Evolutionary conservation across 1,140 invertebrate species (phyloP).

Genomic region (Bombyx mandarina): DNA sequence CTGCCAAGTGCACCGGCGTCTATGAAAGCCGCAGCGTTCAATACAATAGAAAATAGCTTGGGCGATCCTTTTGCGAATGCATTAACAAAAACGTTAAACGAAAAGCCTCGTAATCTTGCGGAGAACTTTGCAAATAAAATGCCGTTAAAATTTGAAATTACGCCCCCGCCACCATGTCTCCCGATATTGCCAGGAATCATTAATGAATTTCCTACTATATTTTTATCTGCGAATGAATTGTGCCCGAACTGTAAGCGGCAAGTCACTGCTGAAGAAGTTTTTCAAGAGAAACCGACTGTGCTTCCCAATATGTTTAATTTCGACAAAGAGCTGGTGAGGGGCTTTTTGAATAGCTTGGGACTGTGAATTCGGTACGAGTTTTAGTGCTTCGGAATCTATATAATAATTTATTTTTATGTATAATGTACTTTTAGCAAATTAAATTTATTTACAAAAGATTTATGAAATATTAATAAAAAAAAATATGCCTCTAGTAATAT

Average conservation of each 20-base stretch:
- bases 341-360: conserved; percentile 14
- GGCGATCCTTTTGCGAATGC: neutral
- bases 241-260: conserved; percentile 1
- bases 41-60: conserved; percentile 2
- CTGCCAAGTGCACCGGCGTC: conserved; percentile 7
- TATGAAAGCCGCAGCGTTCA: conserved; percentile 9
- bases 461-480: too few species aligned
- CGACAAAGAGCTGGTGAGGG: conserved; percentile 14
- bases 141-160: neutral
- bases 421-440: neutral
- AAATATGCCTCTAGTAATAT: too few species aligned
- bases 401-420: neutral
- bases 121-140: neutral
- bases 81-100: neutral
- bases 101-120: neutral
- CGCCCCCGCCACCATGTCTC: conserved; percentile 7
- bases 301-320: conserved; percentile 10
- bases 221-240: neutral
- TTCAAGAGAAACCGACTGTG: conserved; percentile 1
- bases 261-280: neutral
- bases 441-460: too few species aligned
- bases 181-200: conserved; percentile 13
- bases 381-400: neutral
- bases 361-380: neutral
- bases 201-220: conserved; percentile 9